Conservation (phyloP, 2,888 invertebrate genomes). For the Acanthacorydalis orientalis region DNA sequence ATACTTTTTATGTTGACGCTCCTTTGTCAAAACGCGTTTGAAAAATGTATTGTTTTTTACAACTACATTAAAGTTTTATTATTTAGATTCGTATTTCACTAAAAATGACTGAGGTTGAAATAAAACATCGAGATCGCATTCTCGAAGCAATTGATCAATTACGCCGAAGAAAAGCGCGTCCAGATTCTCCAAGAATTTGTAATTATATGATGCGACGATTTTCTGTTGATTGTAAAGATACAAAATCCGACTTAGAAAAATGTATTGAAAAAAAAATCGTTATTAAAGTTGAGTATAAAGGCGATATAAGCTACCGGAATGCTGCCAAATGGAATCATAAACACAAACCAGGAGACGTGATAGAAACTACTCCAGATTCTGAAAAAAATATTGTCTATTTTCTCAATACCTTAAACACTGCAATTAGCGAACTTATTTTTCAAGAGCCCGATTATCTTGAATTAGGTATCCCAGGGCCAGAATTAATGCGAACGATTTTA, state of each 20-base stretch:
- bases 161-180: conserved; percentile 67
- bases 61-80: neutral
- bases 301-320: conserved; percentile 70
- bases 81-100: neutral
- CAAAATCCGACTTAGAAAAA: conserved; percentile 53
- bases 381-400: conserved; percentile 29
- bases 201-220: conserved; percentile 62
- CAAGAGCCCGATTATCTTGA: conserved; percentile 54
- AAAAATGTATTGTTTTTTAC: neutral
- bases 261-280: conserved; percentile 60
- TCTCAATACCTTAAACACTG: conserved; percentile 40
- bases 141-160: conserved; percentile 73
- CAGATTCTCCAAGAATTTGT: conserved; percentile 67
- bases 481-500: conserved; percentile 45
- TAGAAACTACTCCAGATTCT: conserved; percentile 17
- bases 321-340: conserved; percentile 37
- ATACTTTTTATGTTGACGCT: neutral
- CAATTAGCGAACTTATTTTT: conserved; percentile 52
- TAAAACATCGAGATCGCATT: conserved; percentile 56
- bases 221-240: conserved; percentile 49
- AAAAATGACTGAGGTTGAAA: conserved; percentile 20
- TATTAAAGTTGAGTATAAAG: conserved; percentile 73
- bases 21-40: neutral
- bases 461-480: conserved; percentile 51
- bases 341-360: conserved; percentile 1